Conservation (phyloP, 2,797 vertebrate species). For the Champsocephalus gunnari region DNA sequence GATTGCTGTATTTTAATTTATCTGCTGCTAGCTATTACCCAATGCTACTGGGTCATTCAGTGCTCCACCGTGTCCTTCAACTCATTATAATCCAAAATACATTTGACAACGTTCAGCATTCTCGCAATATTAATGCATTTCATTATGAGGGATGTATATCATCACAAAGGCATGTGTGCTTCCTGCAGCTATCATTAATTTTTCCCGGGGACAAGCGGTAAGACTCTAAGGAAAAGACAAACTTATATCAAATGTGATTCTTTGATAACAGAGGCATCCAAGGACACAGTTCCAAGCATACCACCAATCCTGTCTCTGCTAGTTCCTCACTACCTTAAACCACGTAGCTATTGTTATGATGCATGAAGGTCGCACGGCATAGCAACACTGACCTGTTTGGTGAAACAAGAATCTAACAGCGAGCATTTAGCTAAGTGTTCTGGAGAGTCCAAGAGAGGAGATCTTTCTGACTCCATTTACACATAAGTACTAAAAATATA, state of each 20-base stretch:
- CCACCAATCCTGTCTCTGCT: conserved; percentile 70
- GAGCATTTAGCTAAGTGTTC: conserved; percentile 79
- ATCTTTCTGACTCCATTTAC: conserved; percentile 74
- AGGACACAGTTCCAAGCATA: conserved; percentile 82
- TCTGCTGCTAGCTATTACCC: conserved; percentile 42
- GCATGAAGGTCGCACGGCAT: conserved; percentile 77
- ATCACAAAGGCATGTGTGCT: conserved; percentile 59
- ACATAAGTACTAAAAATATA: conserved; percentile 77
- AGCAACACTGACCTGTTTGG: conserved; percentile 79
- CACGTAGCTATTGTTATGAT: conserved; percentile 77
- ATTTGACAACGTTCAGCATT: conserved; percentile 46
- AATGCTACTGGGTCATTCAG: conserved; percentile 51
- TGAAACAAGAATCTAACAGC: conserved; percentile 70
- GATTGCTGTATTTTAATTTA: conserved; percentile 56
- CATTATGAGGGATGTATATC: conserved; percentile 60
- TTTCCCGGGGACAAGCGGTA: conserved; percentile 45
- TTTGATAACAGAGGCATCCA: conserved; percentile 77
- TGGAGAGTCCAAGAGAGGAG: conserved; percentile 80
- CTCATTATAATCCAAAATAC: conserved; percentile 65
- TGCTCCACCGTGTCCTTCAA: conserved; percentile 56
- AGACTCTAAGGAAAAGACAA: conserved; percentile 65
- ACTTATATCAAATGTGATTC: conserved; percentile 81
- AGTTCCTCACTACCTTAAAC: conserved; percentile 52
- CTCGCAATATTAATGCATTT: conserved; percentile 46
- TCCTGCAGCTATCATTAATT: conserved; percentile 77